Evolutionary conservation across 2,888 invertebrate genomes (phyloP).

Genomic region (Scelioninae gen. 2): DNA sequence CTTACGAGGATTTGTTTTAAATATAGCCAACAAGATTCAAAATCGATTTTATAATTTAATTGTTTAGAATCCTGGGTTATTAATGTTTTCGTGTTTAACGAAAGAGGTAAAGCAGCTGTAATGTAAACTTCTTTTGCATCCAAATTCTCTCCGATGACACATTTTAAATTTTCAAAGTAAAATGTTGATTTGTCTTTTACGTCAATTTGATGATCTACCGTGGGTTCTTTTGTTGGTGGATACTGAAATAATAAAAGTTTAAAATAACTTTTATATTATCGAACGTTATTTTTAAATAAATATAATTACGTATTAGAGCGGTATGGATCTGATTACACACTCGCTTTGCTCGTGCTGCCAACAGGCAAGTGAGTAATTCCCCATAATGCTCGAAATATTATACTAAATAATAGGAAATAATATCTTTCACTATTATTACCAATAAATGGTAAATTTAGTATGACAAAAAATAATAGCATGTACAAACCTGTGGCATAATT

Average conservation of each 20-base stretch:
- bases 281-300: constrained; percentile 5
- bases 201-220: constrained; percentile 29
- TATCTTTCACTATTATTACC: no score
- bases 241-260: constrained; percentile 33
- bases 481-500: constrained; percentile 70
- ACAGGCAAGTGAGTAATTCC: no score
- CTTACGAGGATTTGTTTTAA: constrained; percentile 68
- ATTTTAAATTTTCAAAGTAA: constrained; percentile 60
- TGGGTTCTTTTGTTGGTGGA: constrained; percentile 42
- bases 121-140: constrained; percentile 57
- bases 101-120: constrained; percentile 28
- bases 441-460: no score
- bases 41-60: constrained; percentile 35
- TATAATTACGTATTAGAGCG: no score
- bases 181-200: constrained; percentile 45
- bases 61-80: constrained; percentile 2
- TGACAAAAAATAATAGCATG: no score
- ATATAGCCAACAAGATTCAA: constrained; percentile 67
- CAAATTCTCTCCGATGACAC: constrained; percentile 8
- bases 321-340: no score
- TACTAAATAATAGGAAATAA: no score
- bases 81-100: constrained; percentile 22
- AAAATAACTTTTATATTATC: no score
- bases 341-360: no score
- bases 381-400: no score